Conservation (phyloP, 1,140 invertebrate species). For the Camponotus floridanus region DNA sequence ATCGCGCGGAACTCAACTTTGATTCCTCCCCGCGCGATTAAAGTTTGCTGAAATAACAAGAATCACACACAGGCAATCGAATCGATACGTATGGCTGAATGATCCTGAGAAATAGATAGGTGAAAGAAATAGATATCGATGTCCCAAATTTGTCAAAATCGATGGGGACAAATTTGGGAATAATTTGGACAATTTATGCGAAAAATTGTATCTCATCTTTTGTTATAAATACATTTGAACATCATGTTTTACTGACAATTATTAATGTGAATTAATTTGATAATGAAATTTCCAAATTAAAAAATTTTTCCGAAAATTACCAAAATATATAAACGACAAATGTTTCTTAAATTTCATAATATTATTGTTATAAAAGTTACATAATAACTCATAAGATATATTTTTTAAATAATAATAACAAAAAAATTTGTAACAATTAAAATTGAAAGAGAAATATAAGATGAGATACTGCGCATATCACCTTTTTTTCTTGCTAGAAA, state of each 20-base stretch:
- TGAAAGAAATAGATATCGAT: conserved; percentile 29
- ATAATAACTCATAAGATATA: not conserved
- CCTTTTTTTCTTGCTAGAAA: not conserved
- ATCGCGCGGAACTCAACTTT: conserved; percentile 9
- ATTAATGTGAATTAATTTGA: not conserved
- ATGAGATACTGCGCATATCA: not conserved
- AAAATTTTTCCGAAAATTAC: too few species aligned
- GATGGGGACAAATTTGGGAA: conserved; percentile 15
- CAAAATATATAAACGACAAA: too few species aligned
- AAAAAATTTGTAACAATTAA: not conserved
- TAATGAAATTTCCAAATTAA: not conserved
- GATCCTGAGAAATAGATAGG: conserved; percentile 33
- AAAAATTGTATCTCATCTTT: not conserved
- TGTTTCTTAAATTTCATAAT: too few species aligned
- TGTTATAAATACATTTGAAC: not conserved
- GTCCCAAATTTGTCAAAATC: conserved; percentile 31
- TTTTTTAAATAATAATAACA: not conserved
- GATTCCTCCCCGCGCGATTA: not conserved
- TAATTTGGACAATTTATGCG: not conserved
- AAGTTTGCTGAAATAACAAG: conserved; percentile 35
- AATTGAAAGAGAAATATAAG: not conserved
- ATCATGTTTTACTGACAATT: not conserved
- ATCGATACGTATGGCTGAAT: conserved; percentile 28
- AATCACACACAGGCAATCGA: not conserved
- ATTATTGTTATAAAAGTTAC: too few species aligned